Base-by-base conservation (phyloP, 2,113 vertebrate species). In the Thinocorus orbignyianus region DNA sequence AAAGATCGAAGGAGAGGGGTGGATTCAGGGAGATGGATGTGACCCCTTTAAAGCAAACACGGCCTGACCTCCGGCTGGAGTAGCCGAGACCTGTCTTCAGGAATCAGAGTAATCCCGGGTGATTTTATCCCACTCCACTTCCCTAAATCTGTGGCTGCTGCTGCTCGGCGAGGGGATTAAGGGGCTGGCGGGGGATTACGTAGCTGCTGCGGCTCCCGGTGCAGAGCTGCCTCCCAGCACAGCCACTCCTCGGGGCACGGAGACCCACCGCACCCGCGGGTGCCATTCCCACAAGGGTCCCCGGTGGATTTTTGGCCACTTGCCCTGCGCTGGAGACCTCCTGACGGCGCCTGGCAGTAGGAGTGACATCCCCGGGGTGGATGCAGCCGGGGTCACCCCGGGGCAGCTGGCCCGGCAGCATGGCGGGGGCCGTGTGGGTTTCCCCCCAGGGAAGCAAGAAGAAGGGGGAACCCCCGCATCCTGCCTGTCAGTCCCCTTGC, bases 31-130 rank as follows among this genome's bases (percentile, higher is more conserved):
- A 11, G 16, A 46, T 6, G 30, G 37, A 64, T 86, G 72, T 4
- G 42, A 86, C 73, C 88, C 86, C 91, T 96, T 95, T 95, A 94
- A 92, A 82, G 22, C 64, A 84, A 60, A 79, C 87, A 84, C 0
- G 9, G 77, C 65, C 84, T 94, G 24, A 91, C 91, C 84, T 97
- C 97, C 42, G 82, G 97, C 96, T 97, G 97, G 97, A 97, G 73
- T 82, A 83, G 70, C 90, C 25, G 28, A 92, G 96, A 85, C 96
- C 98, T 96, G 92, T 98, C 98, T 98, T 97, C 97, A 97, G 97
- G 98, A 98, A 98, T 97, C 96, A 97, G 98, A 98, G 84, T 98
- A 99, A 99, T 99, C 98, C 98, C 77, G 95, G 98, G 98, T 98
- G 98, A 98, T 98, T 98, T 98, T 96, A 95, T 96, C 95, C 95